Percentiles rank a stretch among this genome's conserved stretches.
These are phyloP conservation scores for Dicaeum eximium DNA, from an alignment of 2,113 vertebrate genomes.

Conservation along the genomic window DNA sequence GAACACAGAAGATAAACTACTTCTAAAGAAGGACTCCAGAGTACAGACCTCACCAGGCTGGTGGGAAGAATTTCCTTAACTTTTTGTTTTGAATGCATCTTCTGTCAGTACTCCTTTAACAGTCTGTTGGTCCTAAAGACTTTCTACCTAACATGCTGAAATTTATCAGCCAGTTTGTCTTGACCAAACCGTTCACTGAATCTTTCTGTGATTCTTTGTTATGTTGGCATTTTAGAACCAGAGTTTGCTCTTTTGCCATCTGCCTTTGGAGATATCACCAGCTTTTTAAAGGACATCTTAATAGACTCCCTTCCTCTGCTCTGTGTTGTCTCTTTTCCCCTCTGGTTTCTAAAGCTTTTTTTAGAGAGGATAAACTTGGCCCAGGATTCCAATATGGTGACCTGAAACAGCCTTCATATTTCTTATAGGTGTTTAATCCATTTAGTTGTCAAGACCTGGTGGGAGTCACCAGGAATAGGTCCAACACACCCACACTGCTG, in stretches of 20 bases:
- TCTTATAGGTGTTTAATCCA: background rate
- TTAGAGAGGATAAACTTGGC: background rate
- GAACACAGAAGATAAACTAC: background rate
- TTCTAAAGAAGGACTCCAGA: background rate
- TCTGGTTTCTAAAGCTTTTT: background rate
- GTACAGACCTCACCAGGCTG: background rate
- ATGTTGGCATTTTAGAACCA: background rate
- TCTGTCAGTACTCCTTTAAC: background rate
- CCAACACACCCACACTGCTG: background rate
- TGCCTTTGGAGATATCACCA: background rate
- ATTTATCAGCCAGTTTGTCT: background rate
- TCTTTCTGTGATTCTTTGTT: background rate
- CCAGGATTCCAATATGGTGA: background rate
- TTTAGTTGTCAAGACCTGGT: background rate
- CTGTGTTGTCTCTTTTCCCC: background rate
- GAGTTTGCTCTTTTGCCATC: background rate
- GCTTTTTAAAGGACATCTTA: background rate
- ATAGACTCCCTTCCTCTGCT: background rate
- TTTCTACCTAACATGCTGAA: background rate
- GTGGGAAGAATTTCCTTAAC: background rate
- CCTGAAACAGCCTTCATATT: background rate
- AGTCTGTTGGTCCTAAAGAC: background rate
- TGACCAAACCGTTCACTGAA: background rate
- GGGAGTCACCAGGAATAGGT: background rate
- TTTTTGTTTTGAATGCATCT: background rate